Evolutionary conservation across 1,140 invertebrate species (phyloP).

Genomic region (Zaprionus capensis): DNA sequence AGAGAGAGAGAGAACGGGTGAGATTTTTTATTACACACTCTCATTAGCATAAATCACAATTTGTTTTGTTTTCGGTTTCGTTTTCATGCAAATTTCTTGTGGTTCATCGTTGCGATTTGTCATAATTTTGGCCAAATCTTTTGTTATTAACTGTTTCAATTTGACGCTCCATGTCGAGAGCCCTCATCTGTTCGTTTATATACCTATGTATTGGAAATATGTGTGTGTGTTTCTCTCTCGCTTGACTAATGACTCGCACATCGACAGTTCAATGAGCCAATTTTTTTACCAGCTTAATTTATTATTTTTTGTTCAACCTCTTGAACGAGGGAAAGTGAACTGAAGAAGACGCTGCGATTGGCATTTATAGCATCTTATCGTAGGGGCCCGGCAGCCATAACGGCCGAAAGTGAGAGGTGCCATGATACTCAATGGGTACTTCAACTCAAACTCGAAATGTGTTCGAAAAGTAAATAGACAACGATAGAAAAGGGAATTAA

Average conservation of each 20-base stretch:
- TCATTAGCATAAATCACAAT: slow-evolving; percentile 30
- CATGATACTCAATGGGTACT: slow-evolving; percentile 5
- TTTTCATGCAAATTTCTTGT: slow-evolving; percentile 65
- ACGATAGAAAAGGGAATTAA: slow-evolving; percentile 6
- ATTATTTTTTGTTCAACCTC: slow-evolving; percentile 8
- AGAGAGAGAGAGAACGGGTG: slow-evolving; percentile 4
- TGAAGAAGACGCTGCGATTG: slow-evolving; percentile 43
- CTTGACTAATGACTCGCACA: slow-evolving; percentile 73
- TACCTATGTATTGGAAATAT: slow-evolving; percentile 5
- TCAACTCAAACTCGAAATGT: background rate
- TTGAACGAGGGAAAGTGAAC: slow-evolving; percentile 68
- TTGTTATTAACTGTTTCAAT: slow-evolving; percentile 63
- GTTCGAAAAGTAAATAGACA: slow-evolving; percentile 10
- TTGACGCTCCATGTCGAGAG: slow-evolving; percentile 37
- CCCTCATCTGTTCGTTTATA: slow-evolving; percentile 50
- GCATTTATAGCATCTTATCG: slow-evolving; percentile 25
- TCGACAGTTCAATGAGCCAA: slow-evolving; percentile 79
- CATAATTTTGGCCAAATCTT: slow-evolving; percentile 64
- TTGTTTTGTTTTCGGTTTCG: slow-evolving; percentile 38
- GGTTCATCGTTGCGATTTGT: slow-evolving; percentile 56
- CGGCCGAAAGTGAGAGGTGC: slow-evolving; percentile 45
- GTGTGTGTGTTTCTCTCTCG: slow-evolving; percentile 27
- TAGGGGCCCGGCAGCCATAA: slow-evolving; percentile 13
- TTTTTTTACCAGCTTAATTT: slow-evolving; percentile 50
- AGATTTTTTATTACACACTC: background rate